Conservation (phyloP, 1,140 invertebrate genomes). For the Saccostrea glomerata region DNA sequence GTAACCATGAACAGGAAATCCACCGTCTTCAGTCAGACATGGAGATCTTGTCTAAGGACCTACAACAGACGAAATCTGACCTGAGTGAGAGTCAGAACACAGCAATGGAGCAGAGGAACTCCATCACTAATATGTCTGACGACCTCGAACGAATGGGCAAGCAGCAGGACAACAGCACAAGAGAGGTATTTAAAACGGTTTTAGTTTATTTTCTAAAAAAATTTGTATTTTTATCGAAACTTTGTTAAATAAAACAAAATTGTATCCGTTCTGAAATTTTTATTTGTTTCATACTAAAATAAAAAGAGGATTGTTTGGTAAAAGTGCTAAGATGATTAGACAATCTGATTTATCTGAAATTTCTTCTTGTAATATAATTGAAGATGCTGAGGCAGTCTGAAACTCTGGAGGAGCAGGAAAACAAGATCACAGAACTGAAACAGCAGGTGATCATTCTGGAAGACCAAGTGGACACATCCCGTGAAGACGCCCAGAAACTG, state of each 20-base stretch:
- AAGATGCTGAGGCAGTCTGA: constrained; percentile 70
- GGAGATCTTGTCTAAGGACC: constrained; percentile 64
- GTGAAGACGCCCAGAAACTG: constrained; percentile 68
- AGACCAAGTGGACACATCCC: constrained; percentile 66
- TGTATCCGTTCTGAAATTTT: neutral
- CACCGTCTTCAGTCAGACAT: constrained; percentile 72
- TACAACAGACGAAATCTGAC: constrained; percentile 62
- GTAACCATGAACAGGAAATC: constrained; percentile 71
- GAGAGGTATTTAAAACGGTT: constrained; percentile 66
- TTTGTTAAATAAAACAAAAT: neutral
- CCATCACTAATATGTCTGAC: constrained; percentile 67
- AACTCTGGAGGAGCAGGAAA: constrained; percentile 68
- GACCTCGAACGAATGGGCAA: constrained; percentile 69
- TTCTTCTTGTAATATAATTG: constrained; percentile 18
- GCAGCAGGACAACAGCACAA: constrained; percentile 68
- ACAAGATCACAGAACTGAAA: constrained; percentile 64
- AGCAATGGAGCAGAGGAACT: constrained; percentile 64
- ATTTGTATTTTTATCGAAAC: neutral
- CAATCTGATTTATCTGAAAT: no score
- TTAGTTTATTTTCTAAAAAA: no score
- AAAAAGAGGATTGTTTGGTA: neutral
- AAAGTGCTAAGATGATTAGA: neutral
- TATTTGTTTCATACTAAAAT: neutral
- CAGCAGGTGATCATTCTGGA: constrained; percentile 73
- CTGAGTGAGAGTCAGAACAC: constrained; percentile 66